Evolutionary conservation across 2,113 vertebrate genomes (phyloP).

Genomic region (Lepus europaeus): DNA sequence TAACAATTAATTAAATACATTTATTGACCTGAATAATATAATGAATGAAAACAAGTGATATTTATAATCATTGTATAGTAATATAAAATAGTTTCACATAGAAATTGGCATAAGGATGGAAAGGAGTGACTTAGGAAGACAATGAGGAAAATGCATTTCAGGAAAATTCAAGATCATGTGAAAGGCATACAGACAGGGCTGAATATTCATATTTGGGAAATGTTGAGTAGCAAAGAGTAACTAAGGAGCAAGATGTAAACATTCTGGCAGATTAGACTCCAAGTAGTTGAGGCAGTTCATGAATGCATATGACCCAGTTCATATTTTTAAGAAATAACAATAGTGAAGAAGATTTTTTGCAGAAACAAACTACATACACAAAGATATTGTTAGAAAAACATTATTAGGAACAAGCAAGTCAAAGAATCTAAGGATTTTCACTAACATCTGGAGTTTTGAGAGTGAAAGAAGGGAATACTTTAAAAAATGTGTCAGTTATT

Average conservation of each 20-base stretch:
- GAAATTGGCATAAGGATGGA: background rate
- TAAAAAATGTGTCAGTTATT: slow-evolving; percentile 24
- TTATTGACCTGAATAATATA: background rate
- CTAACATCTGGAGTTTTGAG: background rate
- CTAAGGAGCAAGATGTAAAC: fast-evolving
- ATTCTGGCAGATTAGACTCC: background rate
- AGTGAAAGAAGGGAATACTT: background rate
- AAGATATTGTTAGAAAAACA: background rate
- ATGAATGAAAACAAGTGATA: background rate
- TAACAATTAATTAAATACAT: background rate
- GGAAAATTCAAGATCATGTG: background rate
- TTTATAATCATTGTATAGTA: background rate
- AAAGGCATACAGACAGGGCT: background rate
- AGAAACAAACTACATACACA: background rate
- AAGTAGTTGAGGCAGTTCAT: background rate
- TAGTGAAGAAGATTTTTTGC: background rate
- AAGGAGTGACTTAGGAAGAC: background rate
- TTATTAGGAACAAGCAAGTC: background rate
- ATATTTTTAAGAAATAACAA: background rate
- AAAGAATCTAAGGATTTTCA: background rate
- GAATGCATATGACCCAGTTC: background rate
- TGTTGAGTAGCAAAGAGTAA: background rate
- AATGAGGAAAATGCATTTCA: background rate
- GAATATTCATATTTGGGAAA: background rate
- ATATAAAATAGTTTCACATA: background rate